These are phyloP conservation scores for Halichoeres trimaculatus DNA, from an alignment of 2,113 vertebrate species.

Conservation along the genomic window DNA sequence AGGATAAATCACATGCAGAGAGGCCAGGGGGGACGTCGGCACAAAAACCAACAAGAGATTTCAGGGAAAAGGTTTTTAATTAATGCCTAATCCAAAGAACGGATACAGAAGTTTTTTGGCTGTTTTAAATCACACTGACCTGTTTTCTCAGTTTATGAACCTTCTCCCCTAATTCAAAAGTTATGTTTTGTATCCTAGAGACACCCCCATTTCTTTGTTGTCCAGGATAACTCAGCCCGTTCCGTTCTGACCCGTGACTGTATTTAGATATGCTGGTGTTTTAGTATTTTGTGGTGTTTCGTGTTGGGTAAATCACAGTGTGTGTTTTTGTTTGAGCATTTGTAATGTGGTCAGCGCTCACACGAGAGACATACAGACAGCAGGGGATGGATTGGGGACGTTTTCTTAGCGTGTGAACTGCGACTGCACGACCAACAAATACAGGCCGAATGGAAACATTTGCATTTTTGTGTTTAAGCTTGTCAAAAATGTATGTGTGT, in stretches of 20 bases:
- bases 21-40: slow-evolving; percentile 1
- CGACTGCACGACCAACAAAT: slow-evolving; percentile 11
- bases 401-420: slow-evolving; percentile 34
- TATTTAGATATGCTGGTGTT: slow-evolving; percentile 69
- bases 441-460: slow-evolving; percentile 14
- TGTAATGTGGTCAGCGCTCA: slow-evolving; percentile 74
- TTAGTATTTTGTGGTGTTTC: slow-evolving; percentile 61
- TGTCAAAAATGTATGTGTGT: slow-evolving; percentile 6
- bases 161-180: slow-evolving; percentile 12
- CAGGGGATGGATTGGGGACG: slow-evolving; percentile 10
- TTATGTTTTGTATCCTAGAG: slow-evolving; percentile 51
- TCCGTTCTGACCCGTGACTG: slow-evolving; percentile 48
- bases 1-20: slow-evolving; percentile 13
- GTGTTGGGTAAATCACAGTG: slow-evolving; percentile 66
- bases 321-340: slow-evolving; percentile 68
- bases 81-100: slow-evolving; percentile 29
- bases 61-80: slow-evolving; percentile 30
- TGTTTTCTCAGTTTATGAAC: slow-evolving; percentile 3
- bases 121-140: slow-evolving; percentile 13
- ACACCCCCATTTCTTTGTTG: slow-evolving; percentile 45
- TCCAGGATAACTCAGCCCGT: neutral
- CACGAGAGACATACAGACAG: slow-evolving; percentile 55
- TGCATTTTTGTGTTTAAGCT: slow-evolving; percentile 29
- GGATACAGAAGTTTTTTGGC: neutral
- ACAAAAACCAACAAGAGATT: slow-evolving; percentile 12